phyloP scores from a whole-genome alignment of 1,140 invertebrate species.

The Pemphigus obesinymphae region DNA sequence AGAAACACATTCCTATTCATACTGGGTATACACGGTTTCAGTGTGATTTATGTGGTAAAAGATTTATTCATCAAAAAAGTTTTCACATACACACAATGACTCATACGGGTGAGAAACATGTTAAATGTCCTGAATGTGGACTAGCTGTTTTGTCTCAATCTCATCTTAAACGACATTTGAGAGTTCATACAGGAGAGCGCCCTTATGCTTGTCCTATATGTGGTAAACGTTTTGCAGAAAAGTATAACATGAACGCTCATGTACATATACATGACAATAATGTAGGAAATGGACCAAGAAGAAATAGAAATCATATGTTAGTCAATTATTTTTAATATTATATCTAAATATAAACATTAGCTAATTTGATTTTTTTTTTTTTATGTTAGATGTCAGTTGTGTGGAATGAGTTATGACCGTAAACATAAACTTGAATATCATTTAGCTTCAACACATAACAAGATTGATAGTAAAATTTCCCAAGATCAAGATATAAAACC shows the following conservation, averaged over 20 bases:
- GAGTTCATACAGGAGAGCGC: conserved; percentile 65
- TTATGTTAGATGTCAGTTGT: conserved; percentile 54
- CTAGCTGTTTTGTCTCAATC: conserved; percentile 59
- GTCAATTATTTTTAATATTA: conserved; percentile 34
- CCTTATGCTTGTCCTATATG: conserved; percentile 61
- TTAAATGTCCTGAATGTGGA: conserved; percentile 59
- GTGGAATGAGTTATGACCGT: conserved; percentile 50
- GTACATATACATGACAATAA: conserved; percentile 52
- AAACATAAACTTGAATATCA: conserved; percentile 50
- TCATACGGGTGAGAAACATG: conserved; percentile 60
- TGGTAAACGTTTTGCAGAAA: conserved; percentile 62
- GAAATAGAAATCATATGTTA: conserved; percentile 48
- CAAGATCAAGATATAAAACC: conserved; percentile 4
- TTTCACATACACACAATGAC: conserved; percentile 64
- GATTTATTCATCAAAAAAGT: conserved; percentile 45
- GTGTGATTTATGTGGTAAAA: conserved; percentile 44
- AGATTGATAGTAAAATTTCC: conserved; percentile 22
- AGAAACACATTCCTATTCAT: conserved; percentile 63
- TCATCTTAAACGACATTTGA: conserved; percentile 63
- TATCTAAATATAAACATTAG: not conserved
- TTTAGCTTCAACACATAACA: conserved; percentile 44
- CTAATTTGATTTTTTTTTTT: conserved; percentile 41
- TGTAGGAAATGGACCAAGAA: conserved; percentile 44
- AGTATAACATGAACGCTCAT: conserved; percentile 55
- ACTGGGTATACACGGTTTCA: conserved; percentile 55